Conservation (phyloP, 2,888 invertebrate species). For the Lasioglossum zephyrum region DNA sequence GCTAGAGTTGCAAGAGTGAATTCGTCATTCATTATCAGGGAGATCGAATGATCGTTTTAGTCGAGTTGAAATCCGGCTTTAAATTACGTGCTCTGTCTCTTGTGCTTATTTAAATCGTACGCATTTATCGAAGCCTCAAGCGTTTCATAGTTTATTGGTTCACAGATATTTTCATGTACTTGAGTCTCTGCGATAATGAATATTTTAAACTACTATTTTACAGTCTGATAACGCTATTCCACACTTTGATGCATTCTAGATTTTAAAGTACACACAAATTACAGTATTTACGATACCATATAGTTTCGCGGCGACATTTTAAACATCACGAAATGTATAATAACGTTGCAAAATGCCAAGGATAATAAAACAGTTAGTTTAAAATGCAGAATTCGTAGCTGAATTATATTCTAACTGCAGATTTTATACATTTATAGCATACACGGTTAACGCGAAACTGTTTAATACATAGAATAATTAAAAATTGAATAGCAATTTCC, state of each 20-base stretch:
- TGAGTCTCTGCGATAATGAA: not conserved
- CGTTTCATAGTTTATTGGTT: not conserved
- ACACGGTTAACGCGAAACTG: not conserved
- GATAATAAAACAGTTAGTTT: not conserved
- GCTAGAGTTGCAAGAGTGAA: not conserved
- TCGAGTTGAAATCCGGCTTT: not conserved
- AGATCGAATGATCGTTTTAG: not conserved
- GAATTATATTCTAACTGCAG: not conserved
- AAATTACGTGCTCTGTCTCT: not conserved
- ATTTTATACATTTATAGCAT: slow-evolving; percentile 12
- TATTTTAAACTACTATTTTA: not conserved
- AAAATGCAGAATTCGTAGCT: not conserved
- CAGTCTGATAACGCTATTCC: not conserved
- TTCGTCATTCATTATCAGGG: not conserved
- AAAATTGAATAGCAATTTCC: not conserved
- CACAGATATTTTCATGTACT: not conserved
- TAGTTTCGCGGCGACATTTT: not conserved
- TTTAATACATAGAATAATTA: not conserved
- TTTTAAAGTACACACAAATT: slow-evolving; percentile 3
- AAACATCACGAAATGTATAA: not conserved
- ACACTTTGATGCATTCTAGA: not conserved
- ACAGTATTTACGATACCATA: not conserved
- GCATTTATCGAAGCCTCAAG: not conserved
- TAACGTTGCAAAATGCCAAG: slow-evolving; percentile 6
- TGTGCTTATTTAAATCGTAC: not conserved